A percentile compares a stretch with the other conserved stretches of the same genome.
Conservation (phyloP, 2,797 vertebrate genomes). For the Pseudocheirus occidentalis region DNA sequence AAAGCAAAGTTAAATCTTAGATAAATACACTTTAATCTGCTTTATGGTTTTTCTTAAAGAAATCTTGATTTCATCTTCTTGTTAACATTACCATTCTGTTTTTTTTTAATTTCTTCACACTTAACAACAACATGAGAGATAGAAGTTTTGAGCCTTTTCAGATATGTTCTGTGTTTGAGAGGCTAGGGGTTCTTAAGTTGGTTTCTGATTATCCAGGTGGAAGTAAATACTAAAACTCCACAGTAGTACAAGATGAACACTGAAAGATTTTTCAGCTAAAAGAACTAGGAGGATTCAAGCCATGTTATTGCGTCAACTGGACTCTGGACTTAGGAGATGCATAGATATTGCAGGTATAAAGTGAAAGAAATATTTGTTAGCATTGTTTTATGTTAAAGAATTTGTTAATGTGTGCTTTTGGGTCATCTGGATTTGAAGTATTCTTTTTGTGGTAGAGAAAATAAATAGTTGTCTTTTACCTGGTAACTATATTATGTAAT, state of each 20-base stretch:
- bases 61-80: neutral
- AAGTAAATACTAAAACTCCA: neutral
- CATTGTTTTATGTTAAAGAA: neutral
- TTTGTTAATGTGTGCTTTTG: neutral
- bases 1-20: neutral
- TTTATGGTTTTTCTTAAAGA: neutral
- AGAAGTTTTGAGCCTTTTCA: neutral
- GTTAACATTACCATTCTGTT: neutral
- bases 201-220: neutral
- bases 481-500: neutral
- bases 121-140: neutral
- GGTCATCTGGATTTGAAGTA: neutral
- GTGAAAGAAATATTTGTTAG: neutral
- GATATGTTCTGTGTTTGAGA: neutral
- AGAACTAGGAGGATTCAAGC: neutral
- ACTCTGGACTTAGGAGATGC: neutral
- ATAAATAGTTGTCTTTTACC: neutral
- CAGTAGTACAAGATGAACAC: neutral
- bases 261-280: neutral
- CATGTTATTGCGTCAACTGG: neutral
- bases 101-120: neutral
- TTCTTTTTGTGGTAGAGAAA: neutral
- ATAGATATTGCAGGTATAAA: neutral
- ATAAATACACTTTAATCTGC: neutral
- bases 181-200: neutral